phyloP scores from a whole-genome alignment of 2,888 invertebrate species.

The Tetrapedia diversipes region DNA sequence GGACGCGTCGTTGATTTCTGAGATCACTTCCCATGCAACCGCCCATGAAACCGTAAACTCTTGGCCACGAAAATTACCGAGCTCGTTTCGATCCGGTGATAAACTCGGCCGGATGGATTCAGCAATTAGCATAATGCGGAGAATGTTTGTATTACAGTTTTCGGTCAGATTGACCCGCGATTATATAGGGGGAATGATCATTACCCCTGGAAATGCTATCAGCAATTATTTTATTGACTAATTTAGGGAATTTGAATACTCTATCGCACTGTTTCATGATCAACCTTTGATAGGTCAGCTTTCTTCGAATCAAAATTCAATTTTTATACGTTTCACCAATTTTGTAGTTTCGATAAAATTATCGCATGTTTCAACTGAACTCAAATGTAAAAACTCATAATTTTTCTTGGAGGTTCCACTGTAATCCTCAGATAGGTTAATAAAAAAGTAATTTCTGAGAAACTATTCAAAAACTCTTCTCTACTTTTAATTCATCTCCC shows the following conservation, averaged over 20 bases:
- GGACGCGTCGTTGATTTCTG: conserved; percentile 35
- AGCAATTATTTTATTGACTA: neutral
- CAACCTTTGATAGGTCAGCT: too few species aligned
- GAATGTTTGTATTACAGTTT: conserved; percentile 35
- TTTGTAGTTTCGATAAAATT: too few species aligned
- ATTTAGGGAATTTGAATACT: neutral
- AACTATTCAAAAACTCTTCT: too few species aligned
- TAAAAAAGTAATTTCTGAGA: too few species aligned
- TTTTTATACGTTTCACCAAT: too few species aligned
- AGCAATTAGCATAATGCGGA: conserved; percentile 57
- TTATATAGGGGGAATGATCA: conserved; percentile 22
- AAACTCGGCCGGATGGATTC: conserved; percentile 56
- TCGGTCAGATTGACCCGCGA: conserved; percentile 14
- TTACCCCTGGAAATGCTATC: conserved; percentile 1
- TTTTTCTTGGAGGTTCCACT: too few species aligned
- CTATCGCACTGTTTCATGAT: neutral
- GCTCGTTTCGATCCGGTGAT: conserved; percentile 52
- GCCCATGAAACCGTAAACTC: conserved; percentile 39
- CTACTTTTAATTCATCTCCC: too few species aligned
- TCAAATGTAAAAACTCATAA: too few species aligned
- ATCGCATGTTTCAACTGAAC: too few species aligned
- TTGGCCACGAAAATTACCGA: conserved; percentile 41
- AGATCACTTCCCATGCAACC: conserved; percentile 49
- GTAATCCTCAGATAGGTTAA: too few species aligned
- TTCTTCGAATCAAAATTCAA: too few species aligned